These are phyloP conservation scores for Muricea muricata DNA, from an alignment of 92 coral and sea anemone species.

Conservation along the genomic window DNA sequence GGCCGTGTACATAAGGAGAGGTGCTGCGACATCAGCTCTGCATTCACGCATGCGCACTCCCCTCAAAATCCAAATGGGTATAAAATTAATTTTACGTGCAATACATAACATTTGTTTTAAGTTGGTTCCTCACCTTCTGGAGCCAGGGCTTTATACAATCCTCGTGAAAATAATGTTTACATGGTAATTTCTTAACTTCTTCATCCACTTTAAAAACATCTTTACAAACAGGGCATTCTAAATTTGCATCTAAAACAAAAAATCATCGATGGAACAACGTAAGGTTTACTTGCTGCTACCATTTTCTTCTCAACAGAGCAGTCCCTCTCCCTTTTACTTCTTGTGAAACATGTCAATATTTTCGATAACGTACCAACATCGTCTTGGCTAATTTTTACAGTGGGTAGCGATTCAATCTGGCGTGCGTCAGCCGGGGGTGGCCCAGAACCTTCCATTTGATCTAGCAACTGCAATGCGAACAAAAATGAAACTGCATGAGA, in stretches of 20 bases:
- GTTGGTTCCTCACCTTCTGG: constrained; percentile 78
- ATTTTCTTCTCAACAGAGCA: no score
- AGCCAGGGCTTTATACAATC: constrained; percentile 91
- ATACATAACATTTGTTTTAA: no score
- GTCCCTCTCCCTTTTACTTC: no score
- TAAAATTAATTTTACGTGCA: no score
- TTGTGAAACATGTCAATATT: no score
- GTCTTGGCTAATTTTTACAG: constrained; percentile 71
- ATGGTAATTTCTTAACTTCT: constrained; percentile 85
- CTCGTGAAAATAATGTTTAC: constrained; percentile 84
- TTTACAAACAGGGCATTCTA: constrained; percentile 97
- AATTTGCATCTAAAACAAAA: constrained; percentile 63
- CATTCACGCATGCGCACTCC: no score
- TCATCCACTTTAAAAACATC: constrained; percentile 75
- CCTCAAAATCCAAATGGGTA: no score
- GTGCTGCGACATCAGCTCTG: no score
- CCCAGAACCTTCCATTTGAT: constrained; percentile 94
- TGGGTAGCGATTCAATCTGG: constrained; percentile 81
- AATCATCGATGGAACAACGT: no score
- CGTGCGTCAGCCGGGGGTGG: constrained; percentile 93
- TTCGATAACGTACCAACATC: constrained; percentile 72
- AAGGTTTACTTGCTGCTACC: no score
- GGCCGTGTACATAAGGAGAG: no score
- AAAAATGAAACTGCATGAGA: no score
- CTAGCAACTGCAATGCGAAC: constrained; percentile 92